Evolutionary conservation across 37 sponge, comb jelly and placozoan species (phyloP), one percentile per base, ranked within the genome.

Genomic region (Lycopodina hypogea): DNA sequence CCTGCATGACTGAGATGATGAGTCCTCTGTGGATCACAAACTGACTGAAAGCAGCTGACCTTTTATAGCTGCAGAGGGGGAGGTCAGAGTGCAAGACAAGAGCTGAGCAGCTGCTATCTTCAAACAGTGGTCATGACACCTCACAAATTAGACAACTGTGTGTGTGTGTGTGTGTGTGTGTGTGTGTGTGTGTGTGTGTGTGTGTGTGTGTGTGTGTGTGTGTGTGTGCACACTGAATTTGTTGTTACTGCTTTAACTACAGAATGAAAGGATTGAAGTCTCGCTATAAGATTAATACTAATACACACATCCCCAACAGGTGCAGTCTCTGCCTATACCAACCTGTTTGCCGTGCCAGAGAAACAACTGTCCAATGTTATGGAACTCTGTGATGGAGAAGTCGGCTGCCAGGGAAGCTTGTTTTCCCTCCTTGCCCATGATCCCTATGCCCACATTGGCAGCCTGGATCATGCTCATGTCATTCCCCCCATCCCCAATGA

Each of bases 271-370:
- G n/a, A n/a, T n/a, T n/a, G n/a, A n/a, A n/a, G n/a, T n/a, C n/a
- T n/a, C n/a, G n/a, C n/a, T n/a, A n/a, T n/a, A n/a, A n/a, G n/a
- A n/a, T n/a, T n/a, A n/a, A n/a, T n/a, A n/a, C n/a, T n/a, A n/a
- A n/a, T n/a, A n/a, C n/a, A n/a, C n/a, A n/a, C n/a, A n/a, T n/a
- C n/a, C n/a, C n/a, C n/a, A n/a, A n/a, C n/a, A n/a, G n/a, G n/a
- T n/a, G n/a, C n/a, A n/a, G n/a, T n/a, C n/a, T n/a, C n/a, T 59
- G 8, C 80, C 30, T 4, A 42, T 22, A 3, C 75, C 11, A 18
- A 95, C 96, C 96, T 88, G 85, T 96, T 96, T 85, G 3, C 97
- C 97, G 77, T 96, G 97, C 97, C 97, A 96, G 52, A 96, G 81
- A 15, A 96, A 71, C 26, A 96, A 68, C 34, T 94, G 41, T n/a